Percentiles rank a stretch among this genome's conserved stretches.
Conservation (phyloP, 2,797 vertebrate genomes). For the Urophycis tenuis region DNA sequence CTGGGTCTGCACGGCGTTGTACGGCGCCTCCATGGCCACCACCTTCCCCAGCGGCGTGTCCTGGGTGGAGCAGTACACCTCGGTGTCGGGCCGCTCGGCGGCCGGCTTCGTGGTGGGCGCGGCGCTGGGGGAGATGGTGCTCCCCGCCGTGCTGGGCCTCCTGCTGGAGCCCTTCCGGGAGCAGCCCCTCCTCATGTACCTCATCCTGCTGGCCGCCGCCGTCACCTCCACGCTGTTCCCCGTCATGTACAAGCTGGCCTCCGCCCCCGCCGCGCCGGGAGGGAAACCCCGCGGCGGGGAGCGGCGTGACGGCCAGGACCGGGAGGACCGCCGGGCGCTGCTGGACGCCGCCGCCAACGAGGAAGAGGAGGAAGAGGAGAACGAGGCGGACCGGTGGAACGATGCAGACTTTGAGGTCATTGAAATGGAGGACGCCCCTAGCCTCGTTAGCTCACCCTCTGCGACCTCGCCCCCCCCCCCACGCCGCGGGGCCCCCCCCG, state of each 20-base stretch:
- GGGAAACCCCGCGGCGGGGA: conserved; percentile 40
- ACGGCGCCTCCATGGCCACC: conserved; percentile 85
- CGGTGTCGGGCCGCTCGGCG: conserved; percentile 71
- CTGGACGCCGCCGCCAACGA: conserved; percentile 64
- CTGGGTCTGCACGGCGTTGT: conserved; percentile 76
- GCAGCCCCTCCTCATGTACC: conserved; percentile 78
- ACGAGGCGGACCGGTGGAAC: conserved; percentile 75
- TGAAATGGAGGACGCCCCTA: conserved; percentile 77
- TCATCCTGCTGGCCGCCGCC: conserved; percentile 63
- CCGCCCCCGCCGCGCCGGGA: conserved; percentile 25
- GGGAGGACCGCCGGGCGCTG: conserved; percentile 75
- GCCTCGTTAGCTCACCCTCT: conserved; percentile 54
- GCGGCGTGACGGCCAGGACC: conserved; percentile 49
- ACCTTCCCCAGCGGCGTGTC: conserved; percentile 89
- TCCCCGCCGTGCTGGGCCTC: conserved; percentile 76
- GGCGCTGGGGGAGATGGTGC: conserved; percentile 85
- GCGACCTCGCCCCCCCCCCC: conserved; percentile 31
- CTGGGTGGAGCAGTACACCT: conserved; percentile 92
- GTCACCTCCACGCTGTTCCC: conserved; percentile 82
- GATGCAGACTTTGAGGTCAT: conserved; percentile 84
- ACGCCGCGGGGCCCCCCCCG: neutral
- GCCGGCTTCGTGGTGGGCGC: conserved; percentile 82
- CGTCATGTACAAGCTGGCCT: conserved; percentile 82
- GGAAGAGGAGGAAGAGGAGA: conserved; percentile 69
- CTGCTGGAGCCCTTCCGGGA: conserved; percentile 68